Conservation (phyloP, 1,140 invertebrate genomes). For the Drosophila pectinifera region DNA sequence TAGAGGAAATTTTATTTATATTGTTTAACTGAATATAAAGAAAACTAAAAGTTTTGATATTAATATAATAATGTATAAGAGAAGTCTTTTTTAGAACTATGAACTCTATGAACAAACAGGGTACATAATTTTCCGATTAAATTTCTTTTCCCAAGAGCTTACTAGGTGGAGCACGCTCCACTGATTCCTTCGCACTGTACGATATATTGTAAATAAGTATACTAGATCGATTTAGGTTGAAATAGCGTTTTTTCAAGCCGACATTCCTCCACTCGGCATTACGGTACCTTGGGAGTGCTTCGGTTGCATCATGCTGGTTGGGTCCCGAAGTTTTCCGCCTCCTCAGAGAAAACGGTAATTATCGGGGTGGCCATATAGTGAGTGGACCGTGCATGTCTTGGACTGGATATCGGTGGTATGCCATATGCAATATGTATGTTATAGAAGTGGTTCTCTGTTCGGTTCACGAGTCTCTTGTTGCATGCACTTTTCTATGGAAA, state of each 20-base stretch:
- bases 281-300: constrained; percentile 28
- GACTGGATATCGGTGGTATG: constrained; percentile 53
- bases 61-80: too few species aligned
- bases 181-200: constrained; percentile 9
- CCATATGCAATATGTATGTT: constrained; percentile 40
- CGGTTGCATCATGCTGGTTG: constrained; percentile 49
- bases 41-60: too few species aligned
- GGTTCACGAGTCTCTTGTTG: constrained; percentile 80
- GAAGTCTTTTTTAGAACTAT: neutral
- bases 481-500: constrained; percentile 81
- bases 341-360: constrained; percentile 38
- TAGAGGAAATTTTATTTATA: too few species aligned
- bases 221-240: constrained; percentile 35
- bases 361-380: constrained; percentile 27
- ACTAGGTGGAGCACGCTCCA: constrained; percentile 11
- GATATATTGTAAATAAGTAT: constrained; percentile 2
- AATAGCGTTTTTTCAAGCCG: constrained; percentile 15
- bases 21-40: too few species aligned
- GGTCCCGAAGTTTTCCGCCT: constrained; percentile 16
- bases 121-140: constrained; percentile 15
- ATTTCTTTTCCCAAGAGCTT: constrained; percentile 22
- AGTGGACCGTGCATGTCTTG: constrained; percentile 56
- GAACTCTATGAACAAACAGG: too few species aligned
- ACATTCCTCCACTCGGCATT: constrained; percentile 27
- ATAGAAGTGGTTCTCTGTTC: constrained; percentile 48